phyloP scores from a whole-genome alignment of 2,113 vertebrate genomes.

The Nerophis ophidion region DNA sequence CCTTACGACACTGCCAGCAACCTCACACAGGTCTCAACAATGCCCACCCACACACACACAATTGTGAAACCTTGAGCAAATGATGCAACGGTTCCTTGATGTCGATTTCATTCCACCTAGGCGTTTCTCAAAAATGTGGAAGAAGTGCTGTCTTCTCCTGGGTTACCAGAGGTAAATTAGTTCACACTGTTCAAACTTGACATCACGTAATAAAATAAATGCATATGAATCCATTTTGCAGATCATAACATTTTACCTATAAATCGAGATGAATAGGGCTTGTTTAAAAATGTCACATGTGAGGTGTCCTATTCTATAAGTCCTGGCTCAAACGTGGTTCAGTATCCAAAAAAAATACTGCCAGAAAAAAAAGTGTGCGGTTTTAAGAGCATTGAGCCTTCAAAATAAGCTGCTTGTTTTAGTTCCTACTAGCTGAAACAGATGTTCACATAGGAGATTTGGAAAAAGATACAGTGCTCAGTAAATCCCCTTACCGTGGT shows the following conservation, averaged over 20 bases:
- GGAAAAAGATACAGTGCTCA: constrained; percentile 27
- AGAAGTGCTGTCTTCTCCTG: constrained; percentile 74
- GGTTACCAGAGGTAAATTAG: constrained; percentile 64
- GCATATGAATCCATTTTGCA: constrained; percentile 21
- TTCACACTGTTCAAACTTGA: constrained; percentile 35
- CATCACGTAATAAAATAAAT: constrained; percentile 31
- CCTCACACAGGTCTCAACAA: constrained; percentile 77
- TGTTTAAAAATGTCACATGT: constrained; percentile 10
- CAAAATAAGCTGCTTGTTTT: constrained; percentile 48
- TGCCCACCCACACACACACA: constrained; percentile 12
- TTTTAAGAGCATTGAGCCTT: constrained; percentile 37
- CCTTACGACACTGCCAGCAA: constrained; percentile 70
- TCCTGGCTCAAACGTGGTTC: constrained; percentile 23
- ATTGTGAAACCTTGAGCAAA: constrained; percentile 21
- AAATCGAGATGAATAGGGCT: neutral
- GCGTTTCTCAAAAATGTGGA: constrained; percentile 81
- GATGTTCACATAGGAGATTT: constrained; percentile 47
- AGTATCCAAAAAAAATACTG: constrained; percentile 22
- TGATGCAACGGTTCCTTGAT: constrained; percentile 44
- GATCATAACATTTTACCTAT: constrained; percentile 21
- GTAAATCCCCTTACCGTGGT: constrained; percentile 17
- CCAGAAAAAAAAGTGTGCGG: constrained; percentile 39
- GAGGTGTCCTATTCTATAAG: constrained; percentile 10
- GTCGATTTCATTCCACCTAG: constrained; percentile 63
- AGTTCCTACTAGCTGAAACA: constrained; percentile 54